Base-by-base conservation (phyloP, 2,797 vertebrate species). In the Thaleichthys pacificus region DNA sequence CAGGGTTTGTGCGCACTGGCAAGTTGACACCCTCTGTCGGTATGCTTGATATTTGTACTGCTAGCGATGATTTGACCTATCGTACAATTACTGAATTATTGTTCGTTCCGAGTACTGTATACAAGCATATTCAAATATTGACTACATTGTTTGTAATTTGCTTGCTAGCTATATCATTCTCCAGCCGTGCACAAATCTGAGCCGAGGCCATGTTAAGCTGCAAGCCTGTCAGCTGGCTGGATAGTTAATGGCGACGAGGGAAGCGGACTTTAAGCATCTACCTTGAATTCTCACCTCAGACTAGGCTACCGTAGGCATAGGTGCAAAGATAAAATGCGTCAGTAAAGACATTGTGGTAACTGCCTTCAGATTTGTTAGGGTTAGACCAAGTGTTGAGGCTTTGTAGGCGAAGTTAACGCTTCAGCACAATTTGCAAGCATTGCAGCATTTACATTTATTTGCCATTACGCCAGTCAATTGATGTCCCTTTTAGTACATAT, bases 231-330 rank as follows among this genome's bases (percentile, higher is more conserved):
- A 87, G 86, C 91, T 65, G 87, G 88, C 88, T 88, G 88, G 9
- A 8, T 14, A 90, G 89, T 88, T 91, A 91, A 92, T 91, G 89
- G 91, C 91, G 88, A 90, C 89, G 90, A 88, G 81, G 81, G 88
- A 89, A 89, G 91, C 89, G 81, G 80, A 83, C 84, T 84, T 77
- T 54, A 77, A 77, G 84, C 77, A 79, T 80, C 69, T 85, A 87
- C 38, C 30, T 32, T 22, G 30, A 24, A 51, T 49, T 47, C 26
- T 42, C 35, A 12, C n/a, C 26, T 63, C 26, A n/a, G 61, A 32
- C 61, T 6, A 62, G 38, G 9, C 9, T 47, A 12, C 11, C 61
- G 19, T n/a, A 56, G 17, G 28, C 28, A 30, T 30, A 56, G 19
- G 51, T 19, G 5, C 51, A 56, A 56, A n/a, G 15, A n/a, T 8